Base-by-base conservation (phyloP, 30 jellyfish, hydroid and myxozoan genomes). In the Aurelia sp. region DNA sequence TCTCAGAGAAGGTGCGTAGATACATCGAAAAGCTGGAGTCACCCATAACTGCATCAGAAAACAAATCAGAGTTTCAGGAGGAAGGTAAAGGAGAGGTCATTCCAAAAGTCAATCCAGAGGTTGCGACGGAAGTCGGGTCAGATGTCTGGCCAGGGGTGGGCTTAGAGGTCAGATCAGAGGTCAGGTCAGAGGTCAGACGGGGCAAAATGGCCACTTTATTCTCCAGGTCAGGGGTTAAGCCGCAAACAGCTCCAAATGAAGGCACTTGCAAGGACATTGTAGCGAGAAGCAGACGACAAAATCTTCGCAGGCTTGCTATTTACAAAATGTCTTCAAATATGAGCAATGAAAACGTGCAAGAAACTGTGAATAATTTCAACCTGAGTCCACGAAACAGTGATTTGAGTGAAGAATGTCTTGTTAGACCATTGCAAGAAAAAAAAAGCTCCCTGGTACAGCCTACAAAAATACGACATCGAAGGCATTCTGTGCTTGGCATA, bases 401-500 rank as follows among this genome's bases (percentile, higher is more conserved):
- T 21, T 31, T 5, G 78, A 22, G 16, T 31, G 18, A 27, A 67
- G 38, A 65, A 65, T 4, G 76, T n/a, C 8, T 5, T 24, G 8
- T 6, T 7, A 52, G 7, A 15, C n/a, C 15, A 30, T 17, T n/a
- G 8, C n/a, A 30, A 65, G 33, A 40, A 58, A 19, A 12, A 16
- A 31, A 7, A 5, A 21, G 22, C 52, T 58, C 81, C 8, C 2
- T 6, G 27, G 16, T 11, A 38, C 60, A 27, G 48, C 19, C 12
- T 21, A 47, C 21, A 69, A 21, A 47, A n/a, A 27, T 69, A 13
- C 13, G 22, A 38, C 40, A 8, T 13, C 48, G 81, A 30, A 52
- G 70, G 41, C 68, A 73, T 48, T 35, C 51, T 47, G 68, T 48
- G 21, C 89, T 78, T n/a, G 89, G 89, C 31, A 53, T 78, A 13